Evolutionary conservation across 2,888 invertebrate species (phyloP), one percentile per base, ranked within the genome.

Genomic region (Ophion ellenae): DNA sequence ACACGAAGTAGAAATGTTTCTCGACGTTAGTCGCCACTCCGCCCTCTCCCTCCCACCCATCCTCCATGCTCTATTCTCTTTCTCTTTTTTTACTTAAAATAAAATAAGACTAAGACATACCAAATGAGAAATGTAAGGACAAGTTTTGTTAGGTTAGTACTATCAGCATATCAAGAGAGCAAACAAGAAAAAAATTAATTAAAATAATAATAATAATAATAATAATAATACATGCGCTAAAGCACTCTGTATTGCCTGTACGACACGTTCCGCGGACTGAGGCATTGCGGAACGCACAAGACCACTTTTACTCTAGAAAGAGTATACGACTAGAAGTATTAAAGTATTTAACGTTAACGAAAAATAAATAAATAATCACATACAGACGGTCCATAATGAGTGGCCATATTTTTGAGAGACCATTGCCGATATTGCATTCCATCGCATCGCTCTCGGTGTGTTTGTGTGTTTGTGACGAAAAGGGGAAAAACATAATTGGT

Each of bases 261-360:
- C 90, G 89, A 86, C 90, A 92, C 91, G 92, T 91, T 90, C 89
- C 90, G 86, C 86, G 78, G 73, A 84, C 81, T 76, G 82, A 86
- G 87, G 86, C 76, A 87, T 87, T 87, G 89, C 89, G 91, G 91
- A 90, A 90, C 90, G 91, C 92, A 92, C 91, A 90, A 93, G 93
- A 93, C 92, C 93, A 93, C 90, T 92, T 92, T 92, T 93, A 94
- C 93, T 94, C 93, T 93, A 92, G 90, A 90, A 91, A 92, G 93
- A 92, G 93, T 94, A 94, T 93, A 94, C 94, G 93, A 94, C 92
- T 94, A 94, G 93, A 93, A 94, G 93, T 94, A 94, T 93, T 94
- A 93, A 84, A 86, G 75, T 81, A 81, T 81, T 81, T 76, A 81
- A 81, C 69, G 81, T 81, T 81, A 64, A 59, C 45, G 61, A 74